Evolutionary conservation across 1,140 invertebrate species (phyloP).

Genomic region (Apis cerana): DNA sequence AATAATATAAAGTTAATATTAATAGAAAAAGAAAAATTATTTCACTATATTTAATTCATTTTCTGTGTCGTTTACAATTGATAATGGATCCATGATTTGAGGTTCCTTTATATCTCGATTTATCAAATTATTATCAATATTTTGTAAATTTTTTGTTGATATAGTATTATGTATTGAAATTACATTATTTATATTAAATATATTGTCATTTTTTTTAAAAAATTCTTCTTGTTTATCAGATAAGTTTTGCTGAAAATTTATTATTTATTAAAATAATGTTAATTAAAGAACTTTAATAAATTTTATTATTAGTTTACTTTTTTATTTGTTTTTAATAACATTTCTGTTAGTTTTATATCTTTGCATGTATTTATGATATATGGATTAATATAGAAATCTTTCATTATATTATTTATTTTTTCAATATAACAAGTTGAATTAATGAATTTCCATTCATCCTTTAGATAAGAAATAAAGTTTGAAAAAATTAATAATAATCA

Average conservation of each 20-base stretch:
- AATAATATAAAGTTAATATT: constrained; percentile 6
- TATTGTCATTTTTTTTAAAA: not conserved
- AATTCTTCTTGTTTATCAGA: not conserved
- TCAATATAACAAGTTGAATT: not conserved
- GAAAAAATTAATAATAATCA: not conserved
- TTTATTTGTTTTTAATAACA: not conserved
- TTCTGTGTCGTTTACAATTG: constrained; percentile 7
- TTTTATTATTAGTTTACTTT: constrained; percentile 4
- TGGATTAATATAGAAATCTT: constrained; percentile 17
- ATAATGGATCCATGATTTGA: not conserved
- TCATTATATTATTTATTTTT: not conserved
- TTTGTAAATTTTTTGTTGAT: not conserved
- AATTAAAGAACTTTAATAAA: not conserved
- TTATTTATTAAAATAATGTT: not conserved
- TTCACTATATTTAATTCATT: too few species aligned
- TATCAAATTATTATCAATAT: constrained; percentile 4
- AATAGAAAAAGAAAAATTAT: not conserved
- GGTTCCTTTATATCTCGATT: not conserved
- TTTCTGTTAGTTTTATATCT: not conserved
- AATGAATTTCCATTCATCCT: not conserved
- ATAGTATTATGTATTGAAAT: not conserved
- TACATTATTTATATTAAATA: not conserved
- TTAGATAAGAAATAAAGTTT: not conserved
- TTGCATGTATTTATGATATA: not conserved
- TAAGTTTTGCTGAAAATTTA: not conserved